phyloP scores from a whole-genome alignment of 2,797 vertebrate species.

The Paramormyrops hopkinsi region DNA sequence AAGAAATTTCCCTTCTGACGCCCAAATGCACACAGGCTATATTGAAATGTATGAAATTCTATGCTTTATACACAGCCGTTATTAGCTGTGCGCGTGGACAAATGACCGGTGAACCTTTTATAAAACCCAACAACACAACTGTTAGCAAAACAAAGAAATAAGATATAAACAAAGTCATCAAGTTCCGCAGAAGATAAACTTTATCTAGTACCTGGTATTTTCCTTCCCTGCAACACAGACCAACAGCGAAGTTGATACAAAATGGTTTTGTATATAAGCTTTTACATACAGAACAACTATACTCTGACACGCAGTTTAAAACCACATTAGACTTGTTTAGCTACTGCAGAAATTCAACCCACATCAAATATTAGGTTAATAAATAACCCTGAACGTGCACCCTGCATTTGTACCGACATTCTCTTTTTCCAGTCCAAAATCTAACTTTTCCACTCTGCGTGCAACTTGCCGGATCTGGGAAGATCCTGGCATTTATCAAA shows the following conservation, averaged over 20 bases:
- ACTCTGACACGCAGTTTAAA: not conserved
- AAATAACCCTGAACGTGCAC: not conserved
- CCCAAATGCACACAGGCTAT: not conserved
- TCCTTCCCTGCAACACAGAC: not conserved
- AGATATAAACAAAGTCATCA: not conserved
- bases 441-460: not conserved
- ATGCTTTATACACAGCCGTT: not conserved
- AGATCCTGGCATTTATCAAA: not conserved
- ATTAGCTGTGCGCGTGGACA: constrained; percentile 16
- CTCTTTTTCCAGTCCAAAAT: not conserved
- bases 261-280: not conserved
- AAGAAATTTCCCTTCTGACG: not conserved
- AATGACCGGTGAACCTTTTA: constrained; percentile 28
- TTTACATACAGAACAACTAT: not conserved
- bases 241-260: not conserved
- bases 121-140: not conserved
- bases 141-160: not conserved
- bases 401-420: not conserved
- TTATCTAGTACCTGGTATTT: constrained; percentile 1
- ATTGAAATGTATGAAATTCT: not conserved
- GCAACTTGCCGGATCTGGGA: not conserved
- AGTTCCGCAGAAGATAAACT: not conserved
- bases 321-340: not conserved
- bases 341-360: not conserved
- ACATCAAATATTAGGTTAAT: not conserved